Conservation (phyloP, 1,140 invertebrate species). For the Drosophila micromelanica region DNA sequence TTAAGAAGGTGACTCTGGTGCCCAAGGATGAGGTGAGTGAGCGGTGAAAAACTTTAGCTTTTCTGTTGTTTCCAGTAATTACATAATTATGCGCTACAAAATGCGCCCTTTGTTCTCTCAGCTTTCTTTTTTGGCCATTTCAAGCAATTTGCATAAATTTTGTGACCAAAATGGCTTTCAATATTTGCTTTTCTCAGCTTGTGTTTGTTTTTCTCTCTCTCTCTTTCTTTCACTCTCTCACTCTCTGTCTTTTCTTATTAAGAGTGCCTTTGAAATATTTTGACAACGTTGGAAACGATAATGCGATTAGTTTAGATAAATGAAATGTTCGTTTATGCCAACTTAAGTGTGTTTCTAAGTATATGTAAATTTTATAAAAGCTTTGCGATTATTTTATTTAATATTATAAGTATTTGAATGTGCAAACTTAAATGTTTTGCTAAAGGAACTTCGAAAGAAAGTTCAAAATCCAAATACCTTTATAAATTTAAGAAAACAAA, state of each 20-base stretch:
- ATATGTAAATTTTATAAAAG: not conserved
- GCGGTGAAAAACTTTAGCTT: not conserved
- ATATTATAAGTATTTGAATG: not conserved
- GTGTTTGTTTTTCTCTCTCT: not conserved
- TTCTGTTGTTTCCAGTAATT: constrained; percentile 34
- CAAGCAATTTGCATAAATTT: constrained; percentile 30
- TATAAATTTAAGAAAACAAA: too few species aligned
- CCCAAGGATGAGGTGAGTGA: constrained; percentile 83
- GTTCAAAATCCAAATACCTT: too few species aligned
- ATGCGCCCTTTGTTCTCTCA: constrained; percentile 7
- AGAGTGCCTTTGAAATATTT: constrained; percentile 1
- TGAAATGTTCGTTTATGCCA: not conserved
- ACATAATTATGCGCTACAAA: constrained; percentile 36
- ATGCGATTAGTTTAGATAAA: constrained; percentile 6
- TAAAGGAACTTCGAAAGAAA: too few species aligned
- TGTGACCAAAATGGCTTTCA: constrained; percentile 2
- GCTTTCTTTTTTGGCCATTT: constrained; percentile 9
- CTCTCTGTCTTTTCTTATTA: not conserved
- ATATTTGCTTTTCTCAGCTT: not conserved
- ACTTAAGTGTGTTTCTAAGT: not conserved
- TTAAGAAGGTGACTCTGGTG: constrained; percentile 82
- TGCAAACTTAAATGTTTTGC: too few species aligned
- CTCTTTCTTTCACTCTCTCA: not conserved
- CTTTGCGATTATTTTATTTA: constrained; percentile 1
- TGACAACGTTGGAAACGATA: not conserved